A percentile compares a stretch with the other conserved stretches of the same genome.
These are phyloP conservation scores for Phenacoccus solenopsis DNA, from an alignment of 1,140 invertebrate genomes.

Conservation along the genomic window DNA sequence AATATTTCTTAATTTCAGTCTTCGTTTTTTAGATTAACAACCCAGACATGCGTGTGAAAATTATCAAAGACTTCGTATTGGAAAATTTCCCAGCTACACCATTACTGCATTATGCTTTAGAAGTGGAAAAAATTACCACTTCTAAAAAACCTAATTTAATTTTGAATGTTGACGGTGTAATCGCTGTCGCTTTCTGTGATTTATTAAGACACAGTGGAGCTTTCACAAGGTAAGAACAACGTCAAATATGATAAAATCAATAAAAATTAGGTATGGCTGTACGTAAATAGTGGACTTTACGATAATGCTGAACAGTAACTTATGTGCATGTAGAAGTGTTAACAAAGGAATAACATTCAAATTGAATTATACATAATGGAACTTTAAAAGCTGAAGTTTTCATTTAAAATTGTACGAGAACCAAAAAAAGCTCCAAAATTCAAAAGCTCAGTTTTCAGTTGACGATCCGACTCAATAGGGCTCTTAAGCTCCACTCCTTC, in stretches of 20 bases:
- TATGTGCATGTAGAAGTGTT: background rate
- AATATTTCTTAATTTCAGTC: background rate
- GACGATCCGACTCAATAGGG: too few species aligned
- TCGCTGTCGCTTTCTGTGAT: conserved; percentile 95
- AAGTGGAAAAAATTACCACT: conserved; percentile 98
- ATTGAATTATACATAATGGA: too few species aligned
- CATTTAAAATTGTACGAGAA: too few species aligned
- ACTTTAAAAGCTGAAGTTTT: too few species aligned
- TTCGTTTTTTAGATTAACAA: conserved; percentile 78
- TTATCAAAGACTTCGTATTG: conserved; percentile 91
- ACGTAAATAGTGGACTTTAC: too few species aligned
- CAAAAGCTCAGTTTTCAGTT: too few species aligned
- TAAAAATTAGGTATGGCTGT: too few species aligned
- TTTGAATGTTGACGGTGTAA: conserved; percentile 96
- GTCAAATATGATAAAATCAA: conserved; percentile 11
- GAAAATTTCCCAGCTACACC: conserved; percentile 88
- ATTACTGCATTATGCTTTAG: conserved; percentile 84
- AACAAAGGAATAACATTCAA: too few species aligned
- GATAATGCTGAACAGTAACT: too few species aligned
- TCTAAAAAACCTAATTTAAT: conserved; percentile 99
- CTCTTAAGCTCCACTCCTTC: too few species aligned
- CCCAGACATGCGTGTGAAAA: conserved; percentile 93
- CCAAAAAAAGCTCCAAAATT: too few species aligned
- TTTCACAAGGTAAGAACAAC: conserved; percentile 64
- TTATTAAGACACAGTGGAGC: conserved; percentile 81